Percentiles rank a stretch among this genome's conserved stretches.
These are phyloP conservation scores for Eulemur mongoz DNA, from an alignment of 2,797 vertebrate genomes.

Conservation along the genomic window DNA sequence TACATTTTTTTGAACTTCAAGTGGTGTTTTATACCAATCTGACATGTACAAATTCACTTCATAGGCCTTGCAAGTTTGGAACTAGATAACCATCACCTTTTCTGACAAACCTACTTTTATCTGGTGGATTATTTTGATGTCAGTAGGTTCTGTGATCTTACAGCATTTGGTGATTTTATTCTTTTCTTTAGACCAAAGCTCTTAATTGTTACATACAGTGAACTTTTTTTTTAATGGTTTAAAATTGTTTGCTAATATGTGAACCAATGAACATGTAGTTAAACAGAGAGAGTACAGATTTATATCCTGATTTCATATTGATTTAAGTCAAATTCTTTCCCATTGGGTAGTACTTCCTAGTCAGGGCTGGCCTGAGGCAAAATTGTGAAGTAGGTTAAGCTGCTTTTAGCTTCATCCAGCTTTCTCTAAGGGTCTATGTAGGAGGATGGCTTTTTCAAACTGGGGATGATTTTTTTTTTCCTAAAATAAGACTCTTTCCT, in stretches of 20 bases:
- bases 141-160: not conserved
- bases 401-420: constrained; percentile 39
- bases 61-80: not conserved
- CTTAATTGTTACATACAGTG: constrained; percentile 22
- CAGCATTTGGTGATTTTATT: not conserved
- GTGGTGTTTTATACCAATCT: not conserved
- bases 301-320: constrained; percentile 48
- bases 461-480: not conserved
- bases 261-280: constrained; percentile 24
- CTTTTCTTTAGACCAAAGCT: not conserved
- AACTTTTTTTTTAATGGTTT: not conserved
- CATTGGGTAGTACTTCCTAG: not conserved
- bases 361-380: constrained; percentile 34
- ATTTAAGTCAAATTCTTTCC: constrained; percentile 48
- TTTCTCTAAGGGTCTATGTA: not conserved
- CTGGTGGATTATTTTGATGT: not conserved
- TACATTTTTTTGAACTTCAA: not conserved
- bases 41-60: not conserved
- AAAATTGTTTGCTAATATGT: constrained; percentile 18
- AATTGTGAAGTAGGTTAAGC: constrained; percentile 60
- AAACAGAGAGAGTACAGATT: constrained; percentile 18
- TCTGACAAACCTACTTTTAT: not conserved
- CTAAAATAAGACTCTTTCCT: not conserved
- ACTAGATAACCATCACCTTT: not conserved
- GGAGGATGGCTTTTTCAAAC: not conserved